Percentiles rank a stretch among this genome's conserved stretches.
These are phyloP conservation scores for Campoletis raptor DNA, from an alignment of 2,888 invertebrate species.

Conservation along the genomic window DNA sequence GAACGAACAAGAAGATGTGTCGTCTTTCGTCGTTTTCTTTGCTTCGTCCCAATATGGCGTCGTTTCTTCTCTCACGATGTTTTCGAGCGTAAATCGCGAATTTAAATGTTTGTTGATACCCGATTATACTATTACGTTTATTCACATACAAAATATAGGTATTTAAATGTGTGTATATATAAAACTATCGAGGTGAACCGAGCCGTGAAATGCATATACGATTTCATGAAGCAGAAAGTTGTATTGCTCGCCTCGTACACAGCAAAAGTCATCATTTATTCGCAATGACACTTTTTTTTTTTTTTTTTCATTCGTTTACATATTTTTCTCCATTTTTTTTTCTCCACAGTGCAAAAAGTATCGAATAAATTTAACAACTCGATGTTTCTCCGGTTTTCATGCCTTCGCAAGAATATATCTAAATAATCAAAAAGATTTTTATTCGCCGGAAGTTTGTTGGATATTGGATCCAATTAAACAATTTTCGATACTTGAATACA, in stretches of 20 bases:
- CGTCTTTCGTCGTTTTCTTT: conserved; percentile 19
- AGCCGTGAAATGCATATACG: conserved; percentile 69
- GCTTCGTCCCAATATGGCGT: background rate
- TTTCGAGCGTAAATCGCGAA: conserved; percentile 54
- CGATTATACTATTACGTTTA: conserved; percentile 16
- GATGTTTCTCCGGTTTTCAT: background rate
- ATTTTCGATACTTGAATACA: background rate
- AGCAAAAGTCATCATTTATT: conserved; percentile 60
- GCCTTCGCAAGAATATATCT: background rate
- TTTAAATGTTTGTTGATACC: conserved; percentile 59
- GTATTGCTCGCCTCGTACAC: conserved; percentile 44
- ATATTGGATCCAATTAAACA: background rate
- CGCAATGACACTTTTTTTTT: conserved; percentile 45
- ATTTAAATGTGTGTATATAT: conserved; percentile 38
- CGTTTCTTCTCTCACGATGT: conserved; percentile 7
- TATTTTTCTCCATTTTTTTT: background rate
- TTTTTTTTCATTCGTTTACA: conserved; percentile 21
- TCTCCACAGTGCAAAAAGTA: background rate
- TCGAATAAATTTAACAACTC: background rate
- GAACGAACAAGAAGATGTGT: conserved; percentile 43
- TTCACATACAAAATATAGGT: background rate
- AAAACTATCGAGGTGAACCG: conserved; percentile 64
- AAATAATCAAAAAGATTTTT: background rate
- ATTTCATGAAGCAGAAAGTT: conserved; percentile 66
- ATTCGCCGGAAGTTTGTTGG: background rate